These are phyloP conservation scores for Boloria selene DNA, from an alignment of 2,888 invertebrate species.

Conservation along the genomic window DNA sequence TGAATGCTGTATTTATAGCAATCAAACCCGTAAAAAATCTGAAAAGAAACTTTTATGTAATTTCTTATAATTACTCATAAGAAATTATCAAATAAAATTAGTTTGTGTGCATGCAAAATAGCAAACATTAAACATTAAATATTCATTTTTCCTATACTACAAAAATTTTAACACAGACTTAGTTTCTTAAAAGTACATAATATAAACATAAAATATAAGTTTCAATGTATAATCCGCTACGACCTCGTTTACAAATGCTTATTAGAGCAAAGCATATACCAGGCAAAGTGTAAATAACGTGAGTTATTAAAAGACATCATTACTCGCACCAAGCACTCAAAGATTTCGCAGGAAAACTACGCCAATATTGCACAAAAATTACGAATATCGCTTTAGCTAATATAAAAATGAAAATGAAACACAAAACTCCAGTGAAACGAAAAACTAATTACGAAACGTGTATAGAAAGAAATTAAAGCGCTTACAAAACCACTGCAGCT, in stretches of 20 bases:
- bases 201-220: conserved; percentile 7
- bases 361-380: conserved; percentile 28
- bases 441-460: conserved; percentile 42
- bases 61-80: too few species aligned
- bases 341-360: conserved; percentile 13
- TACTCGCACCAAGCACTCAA: conserved; percentile 11
- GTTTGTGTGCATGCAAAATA: too few species aligned
- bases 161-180: neutral
- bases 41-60: too few species aligned
- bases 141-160: neutral
- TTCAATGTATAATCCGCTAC: conserved; percentile 7
- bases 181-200: neutral
- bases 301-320: conserved; percentile 20
- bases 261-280: conserved; percentile 15
- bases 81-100: too few species aligned
- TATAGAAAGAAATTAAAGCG: conserved; percentile 43
- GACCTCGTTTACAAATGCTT: conserved; percentile 19
- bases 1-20: too few species aligned
- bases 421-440: conserved; percentile 36
- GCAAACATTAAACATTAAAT: too few species aligned
- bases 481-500: conserved; percentile 45
- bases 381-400: conserved; percentile 26
- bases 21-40: too few species aligned
- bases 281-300: conserved; percentile 3
- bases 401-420: conserved; percentile 30